Conservation (phyloP, 2,888 invertebrate species). For the Hybos culiciformis region DNA sequence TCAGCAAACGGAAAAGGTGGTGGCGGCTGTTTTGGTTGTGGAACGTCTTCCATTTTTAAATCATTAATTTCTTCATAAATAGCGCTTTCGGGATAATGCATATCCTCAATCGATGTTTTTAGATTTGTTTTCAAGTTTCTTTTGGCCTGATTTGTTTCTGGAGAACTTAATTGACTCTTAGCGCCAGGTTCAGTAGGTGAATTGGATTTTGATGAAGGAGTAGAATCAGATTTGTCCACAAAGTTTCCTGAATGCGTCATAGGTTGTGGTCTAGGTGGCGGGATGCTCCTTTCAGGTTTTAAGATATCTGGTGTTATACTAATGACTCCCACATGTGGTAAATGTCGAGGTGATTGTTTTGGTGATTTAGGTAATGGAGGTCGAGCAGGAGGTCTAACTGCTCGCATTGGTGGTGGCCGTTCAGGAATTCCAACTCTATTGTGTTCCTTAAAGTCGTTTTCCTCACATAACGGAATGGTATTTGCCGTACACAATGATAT, state of each 20-base stretch:
- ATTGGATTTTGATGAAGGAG: conserved; percentile 24
- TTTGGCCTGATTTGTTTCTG: conserved; percentile 14
- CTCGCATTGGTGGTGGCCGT: conserved; percentile 39
- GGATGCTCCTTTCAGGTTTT: conserved; percentile 25
- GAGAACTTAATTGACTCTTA: not conserved
- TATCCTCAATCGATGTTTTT: conserved; percentile 12
- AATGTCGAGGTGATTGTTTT: conserved; percentile 33
- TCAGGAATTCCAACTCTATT: conserved; percentile 38
- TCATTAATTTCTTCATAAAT: conserved; percentile 46
- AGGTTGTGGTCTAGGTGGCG: conserved; percentile 21
- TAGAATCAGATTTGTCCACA: not conserved
- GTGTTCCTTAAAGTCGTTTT: conserved; percentile 27
- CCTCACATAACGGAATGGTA: conserved; percentile 58
- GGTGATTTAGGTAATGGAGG: conserved; percentile 43
- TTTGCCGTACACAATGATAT: conserved; percentile 73
- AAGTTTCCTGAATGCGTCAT: not conserved
- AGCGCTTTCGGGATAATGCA: conserved; percentile 25
- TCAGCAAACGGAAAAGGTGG: conserved; percentile 40
- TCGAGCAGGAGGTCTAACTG: conserved; percentile 36
- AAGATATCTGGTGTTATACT: conserved; percentile 34
- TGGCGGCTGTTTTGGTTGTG: conserved; percentile 43
- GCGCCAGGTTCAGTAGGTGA: conserved; percentile 23
- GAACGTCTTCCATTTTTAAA: conserved; percentile 36
- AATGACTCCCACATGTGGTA: conserved; percentile 41
- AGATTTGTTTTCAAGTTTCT: conserved; percentile 9